Evolutionary conservation across 2,888 invertebrate genomes (phyloP), one percentile per base, ranked within the genome.

Genomic region (Thera obeliscata): DNA sequence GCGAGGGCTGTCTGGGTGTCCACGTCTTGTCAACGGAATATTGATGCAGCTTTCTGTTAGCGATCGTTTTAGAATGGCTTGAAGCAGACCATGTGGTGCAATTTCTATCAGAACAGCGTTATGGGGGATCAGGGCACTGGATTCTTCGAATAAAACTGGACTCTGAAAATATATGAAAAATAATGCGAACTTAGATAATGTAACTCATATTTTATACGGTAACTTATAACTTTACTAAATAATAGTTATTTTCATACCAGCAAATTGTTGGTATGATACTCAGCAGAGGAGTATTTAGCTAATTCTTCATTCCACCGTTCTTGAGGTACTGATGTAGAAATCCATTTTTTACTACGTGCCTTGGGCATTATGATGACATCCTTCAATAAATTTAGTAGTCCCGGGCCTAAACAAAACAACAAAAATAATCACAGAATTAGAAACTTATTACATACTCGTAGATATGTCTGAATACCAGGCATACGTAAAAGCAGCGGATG

Each of bases 11-110:
- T 97, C 95, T 2, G 91, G 90, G 74, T 95, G 94, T 3, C 94
- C 95, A 57, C 96, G 94, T 76, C 96, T 95, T 71, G 97, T 97
- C 35, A 98, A 89, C 0, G 97, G 94, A 54, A 97, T 93, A 80
- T 96, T 96, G 4, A 91, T 94, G 71, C 96, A 95, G 12, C 94
- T 94, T 2, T 94, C 79, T 38, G 90, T 87, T 36, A 98, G 86
- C 0, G 97, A 96, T 60, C 97, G 93, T 80, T 96, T 96, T 12
- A 98, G 79, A 52, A 84, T 83, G 6, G 84, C 82, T 64, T 98
- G 98, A 65, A 98, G 94, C 33, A 98, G 93, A 35, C 97, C 96
- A 81, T 98, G 98, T 0, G 98, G 98, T 0, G 98, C 98, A 71
- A 98, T 95, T 87, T 98, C 98, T 70, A 98, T 95, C 33, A 96